These are phyloP conservation scores for Thamnophis sirtalis DNA, from an alignment of 2,113 vertebrate genomes.

Conservation along the genomic window DNA sequence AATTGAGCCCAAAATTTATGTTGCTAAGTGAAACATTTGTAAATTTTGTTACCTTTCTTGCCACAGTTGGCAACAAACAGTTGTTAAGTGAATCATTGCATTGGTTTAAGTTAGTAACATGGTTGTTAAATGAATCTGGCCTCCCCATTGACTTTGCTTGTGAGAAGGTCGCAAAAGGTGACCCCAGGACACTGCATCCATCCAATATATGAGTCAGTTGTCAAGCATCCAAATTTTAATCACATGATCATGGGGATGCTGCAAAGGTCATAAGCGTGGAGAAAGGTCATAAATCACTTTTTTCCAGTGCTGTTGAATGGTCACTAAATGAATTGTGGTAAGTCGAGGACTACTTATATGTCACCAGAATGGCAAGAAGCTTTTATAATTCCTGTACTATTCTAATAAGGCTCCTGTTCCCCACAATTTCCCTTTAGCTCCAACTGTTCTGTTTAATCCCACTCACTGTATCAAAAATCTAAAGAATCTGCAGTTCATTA, in stretches of 20 bases:
- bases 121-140: not conserved
- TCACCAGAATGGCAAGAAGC: not conserved
- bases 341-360: not conserved
- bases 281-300: not conserved
- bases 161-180: not conserved
- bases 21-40: not conserved
- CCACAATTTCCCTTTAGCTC: accelerated
- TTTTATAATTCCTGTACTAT: not conserved
- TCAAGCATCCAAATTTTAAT: not conserved
- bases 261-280: not conserved
- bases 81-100: not conserved
- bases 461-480: not conserved
- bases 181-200: not conserved
- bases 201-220: not conserved
- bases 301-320: not conserved
- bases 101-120: not conserved
- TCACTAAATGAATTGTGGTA: not conserved
- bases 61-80: not conserved
- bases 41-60: not conserved
- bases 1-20: not conserved
- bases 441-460: not conserved
- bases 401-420: not conserved
- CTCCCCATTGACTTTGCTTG: not conserved
- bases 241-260: not conserved
- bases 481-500: constrained; percentile 23